Conservation (phyloP, 2,797 vertebrate species). For the Microcaecilia unicolor region DNA sequence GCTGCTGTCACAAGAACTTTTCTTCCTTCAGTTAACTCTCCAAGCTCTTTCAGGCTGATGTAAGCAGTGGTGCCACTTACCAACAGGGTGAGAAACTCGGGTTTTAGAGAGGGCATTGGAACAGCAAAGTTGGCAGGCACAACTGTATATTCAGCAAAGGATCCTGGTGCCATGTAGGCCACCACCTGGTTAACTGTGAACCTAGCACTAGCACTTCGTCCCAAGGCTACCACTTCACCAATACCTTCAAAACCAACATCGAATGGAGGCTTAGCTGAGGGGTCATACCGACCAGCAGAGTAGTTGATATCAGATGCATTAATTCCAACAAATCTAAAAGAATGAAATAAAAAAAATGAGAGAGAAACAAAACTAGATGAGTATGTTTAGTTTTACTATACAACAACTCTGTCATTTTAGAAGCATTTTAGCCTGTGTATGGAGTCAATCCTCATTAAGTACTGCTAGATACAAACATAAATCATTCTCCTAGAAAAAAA, state of each 20-base stretch:
- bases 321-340: constrained; percentile 78
- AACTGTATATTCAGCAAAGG: constrained; percentile 81
- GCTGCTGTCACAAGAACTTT: constrained; percentile 84
- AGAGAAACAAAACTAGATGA: too few relatives aligned
- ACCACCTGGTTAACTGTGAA: constrained; percentile 73
- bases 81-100: constrained; percentile 73
- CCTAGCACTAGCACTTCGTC: constrained; percentile 75
- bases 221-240: constrained; percentile 80
- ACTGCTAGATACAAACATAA: not conserved
- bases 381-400: too few relatives aligned
- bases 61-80: constrained; percentile 78
- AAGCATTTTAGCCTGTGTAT: too few relatives aligned
- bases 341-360: constrained; percentile 32
- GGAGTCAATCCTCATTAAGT: too few relatives aligned
- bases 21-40: constrained; percentile 66
- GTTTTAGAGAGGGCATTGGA: constrained; percentile 60
- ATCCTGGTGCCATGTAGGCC: constrained; percentile 66
- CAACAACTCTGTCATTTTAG: too few relatives aligned
- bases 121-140: constrained; percentile 60
- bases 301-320: constrained; percentile 94
- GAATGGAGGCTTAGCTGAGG: constrained; percentile 71
- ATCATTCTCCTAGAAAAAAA: not conserved
- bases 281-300: constrained; percentile 77
- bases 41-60: constrained; percentile 74
- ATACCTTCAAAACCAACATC: constrained; percentile 82